A percentile compares a stretch with the other conserved stretches of the same genome.
Evolutionary conservation across 37 sponge, comb jelly and placozoan species (phyloP).

Genomic region (Cladorhizidae sp.): DNA sequence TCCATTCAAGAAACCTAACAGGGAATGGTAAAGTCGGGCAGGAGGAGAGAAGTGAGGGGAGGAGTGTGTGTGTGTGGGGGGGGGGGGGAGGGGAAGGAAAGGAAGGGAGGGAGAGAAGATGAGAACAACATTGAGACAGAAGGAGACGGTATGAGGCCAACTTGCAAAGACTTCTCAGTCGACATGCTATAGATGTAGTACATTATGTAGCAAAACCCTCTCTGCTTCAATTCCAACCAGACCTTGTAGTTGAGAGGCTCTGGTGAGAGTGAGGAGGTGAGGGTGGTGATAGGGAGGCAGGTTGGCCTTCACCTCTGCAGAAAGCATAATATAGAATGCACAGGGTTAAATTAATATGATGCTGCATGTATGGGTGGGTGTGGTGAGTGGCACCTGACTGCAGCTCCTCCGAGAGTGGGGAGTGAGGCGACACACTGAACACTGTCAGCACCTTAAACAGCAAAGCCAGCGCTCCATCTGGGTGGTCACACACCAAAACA

Average conservation of each 20-base stretch:
- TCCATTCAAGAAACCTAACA: slow-evolving; percentile 61
- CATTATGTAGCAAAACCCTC: no score
- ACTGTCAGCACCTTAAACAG: slow-evolving; percentile 59
- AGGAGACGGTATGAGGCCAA: background rate
- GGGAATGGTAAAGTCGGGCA: background rate
- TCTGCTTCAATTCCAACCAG: background rate
- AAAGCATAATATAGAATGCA: background rate
- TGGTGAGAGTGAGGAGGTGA: slow-evolving; percentile 53
- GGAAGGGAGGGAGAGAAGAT: background rate
- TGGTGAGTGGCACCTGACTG: slow-evolving; percentile 21
- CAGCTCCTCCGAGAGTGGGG: slow-evolving; percentile 47
- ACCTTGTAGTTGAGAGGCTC: slow-evolving; percentile 67
- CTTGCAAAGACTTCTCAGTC: no score
- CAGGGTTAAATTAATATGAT: background rate
- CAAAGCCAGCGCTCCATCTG: slow-evolving; percentile 52
- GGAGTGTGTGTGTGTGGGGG: no score
- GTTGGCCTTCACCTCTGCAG: slow-evolving; percentile 38
- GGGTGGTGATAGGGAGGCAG: slow-evolving; percentile 34
- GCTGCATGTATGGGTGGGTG: background rate
- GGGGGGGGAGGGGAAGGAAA: background rate
- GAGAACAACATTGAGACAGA: background rate
- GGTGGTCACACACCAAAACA: background rate
- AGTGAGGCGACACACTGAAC: slow-evolving; percentile 29
- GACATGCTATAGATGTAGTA: no score
- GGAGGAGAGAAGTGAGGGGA: background rate